Percentiles rank a stretch among this genome's conserved stretches.
phyloP scores from a whole-genome alignment of 2,797 vertebrate species.

The Morelia viridis region DNA sequence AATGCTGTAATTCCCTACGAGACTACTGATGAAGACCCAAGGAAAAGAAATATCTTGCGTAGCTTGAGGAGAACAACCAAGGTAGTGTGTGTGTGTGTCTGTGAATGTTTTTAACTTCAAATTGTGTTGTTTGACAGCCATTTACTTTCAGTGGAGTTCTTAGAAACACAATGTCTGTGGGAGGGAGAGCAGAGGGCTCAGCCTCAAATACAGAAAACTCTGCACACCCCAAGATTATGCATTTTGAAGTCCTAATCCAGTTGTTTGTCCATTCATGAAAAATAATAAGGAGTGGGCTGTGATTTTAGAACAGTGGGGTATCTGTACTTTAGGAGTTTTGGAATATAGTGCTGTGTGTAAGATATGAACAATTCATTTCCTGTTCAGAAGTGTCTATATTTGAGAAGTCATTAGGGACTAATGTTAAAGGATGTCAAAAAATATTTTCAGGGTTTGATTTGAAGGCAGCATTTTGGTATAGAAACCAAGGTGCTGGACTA shows the following conservation, averaged over 20 bases:
- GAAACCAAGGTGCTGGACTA: background rate
- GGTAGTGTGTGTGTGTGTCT: conserved; percentile 67
- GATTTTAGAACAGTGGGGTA: background rate
- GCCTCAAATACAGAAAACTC: background rate
- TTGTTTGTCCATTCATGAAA: conserved; percentile 13
- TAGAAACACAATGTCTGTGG: background rate
- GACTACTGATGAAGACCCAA: conserved; percentile 81
- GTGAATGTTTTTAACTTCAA: background rate
- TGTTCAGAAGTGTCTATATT: background rate
- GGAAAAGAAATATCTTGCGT: conserved; percentile 89
- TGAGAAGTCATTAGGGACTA: background rate
- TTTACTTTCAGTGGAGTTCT: background rate
- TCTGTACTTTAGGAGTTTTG: background rate
- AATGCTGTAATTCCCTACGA: conserved; percentile 84
- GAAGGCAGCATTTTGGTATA: background rate
- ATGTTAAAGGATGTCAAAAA: background rate
- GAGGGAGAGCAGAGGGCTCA: background rate
- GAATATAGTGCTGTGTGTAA: background rate
- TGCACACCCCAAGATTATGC: background rate
- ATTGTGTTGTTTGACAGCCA: background rate
- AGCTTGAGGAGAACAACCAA: conserved; percentile 90
- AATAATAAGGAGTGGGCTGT: conserved; percentile 10
- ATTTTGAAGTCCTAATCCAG: background rate
- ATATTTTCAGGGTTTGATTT: background rate
- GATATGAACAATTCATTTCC: too few relatives aligned